Percentiles rank a stretch among this genome's conserved stretches.
phyloP scores from a whole-genome alignment of 2,113 vertebrate genomes.

The Benitochromis conjunctus region DNA sequence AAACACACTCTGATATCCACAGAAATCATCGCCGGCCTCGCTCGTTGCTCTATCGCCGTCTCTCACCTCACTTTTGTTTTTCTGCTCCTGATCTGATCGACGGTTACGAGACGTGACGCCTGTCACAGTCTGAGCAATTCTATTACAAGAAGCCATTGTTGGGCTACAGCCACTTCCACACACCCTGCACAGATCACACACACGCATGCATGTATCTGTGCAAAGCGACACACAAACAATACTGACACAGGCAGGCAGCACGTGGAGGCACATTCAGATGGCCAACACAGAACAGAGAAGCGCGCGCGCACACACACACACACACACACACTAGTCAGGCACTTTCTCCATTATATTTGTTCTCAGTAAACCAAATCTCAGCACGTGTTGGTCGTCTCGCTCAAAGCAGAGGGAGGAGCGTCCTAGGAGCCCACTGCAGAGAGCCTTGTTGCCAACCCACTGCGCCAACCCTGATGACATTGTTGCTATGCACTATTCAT shows the following conservation, averaged over 20 bases:
- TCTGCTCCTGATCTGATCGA: conserved; percentile 16
- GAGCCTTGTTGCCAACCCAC: conserved; percentile 59
- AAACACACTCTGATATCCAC: background rate
- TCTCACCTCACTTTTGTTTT: background rate
- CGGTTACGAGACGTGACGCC: conserved; percentile 49
- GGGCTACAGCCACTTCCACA: conserved; percentile 27
- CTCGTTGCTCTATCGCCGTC: background rate
- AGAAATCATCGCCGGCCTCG: background rate
- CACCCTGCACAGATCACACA: background rate
- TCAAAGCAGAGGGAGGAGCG: conserved; percentile 31
- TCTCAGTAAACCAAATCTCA: conserved; percentile 35
- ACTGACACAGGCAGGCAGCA: background rate
- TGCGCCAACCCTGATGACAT: conserved; percentile 60
- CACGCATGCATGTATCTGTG: background rate
- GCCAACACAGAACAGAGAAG: background rate
- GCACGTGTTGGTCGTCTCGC: conserved; percentile 27
- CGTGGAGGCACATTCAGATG: background rate
- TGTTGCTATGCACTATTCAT: conserved; percentile 60
- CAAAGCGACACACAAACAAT: background rate
- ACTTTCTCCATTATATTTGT: background rate
- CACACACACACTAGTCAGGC: background rate
- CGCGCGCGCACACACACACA: rapidly evolving
- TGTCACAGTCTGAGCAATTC: conserved; percentile 35
- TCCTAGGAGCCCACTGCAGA: conserved; percentile 58
- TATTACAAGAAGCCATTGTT: conserved; percentile 35